Evolutionary conservation across 30 jellyfish, hydroid and myxozoan genomes (phyloP), one percentile per base, ranked within the genome.

Genomic region (Nemopilema nomurai): DNA sequence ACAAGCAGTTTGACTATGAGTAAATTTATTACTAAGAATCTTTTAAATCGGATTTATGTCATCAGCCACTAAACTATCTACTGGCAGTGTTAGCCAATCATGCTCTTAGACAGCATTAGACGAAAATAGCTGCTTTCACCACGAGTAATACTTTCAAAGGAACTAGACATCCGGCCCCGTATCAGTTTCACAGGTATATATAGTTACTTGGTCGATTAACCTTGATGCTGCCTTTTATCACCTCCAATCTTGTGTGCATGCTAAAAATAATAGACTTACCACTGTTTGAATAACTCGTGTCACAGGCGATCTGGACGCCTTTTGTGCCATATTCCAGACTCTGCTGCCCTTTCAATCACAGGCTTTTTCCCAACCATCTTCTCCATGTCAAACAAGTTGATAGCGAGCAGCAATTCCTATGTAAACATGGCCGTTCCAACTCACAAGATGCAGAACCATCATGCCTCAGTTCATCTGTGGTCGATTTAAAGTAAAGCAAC

Each of bases 181-280:
- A 73, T 73, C 83, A 73, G 22, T 28, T 73, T 73, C 83, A 41
- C 4, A 3, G 49, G 83, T 67, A 66, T 73, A 73, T 73, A 31
- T 73, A 41, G 83, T 73, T 73, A 73, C 83, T 73, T 41, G 83
- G 83, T 73, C 83, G 24, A 19, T 73, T 20, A 70, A 21, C 53
- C 70, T 73, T 73, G 83, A 73, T 73, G 83, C 53, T 73, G 83
- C 53, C 83, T 73, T 33, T 73, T 73, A 73, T 49, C 83, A 73
- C 83, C 70, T 73, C 28, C 13, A 73, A 41, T 41, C 57, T 41
- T 41, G 57, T 41, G 57, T 41, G 70, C 25, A 31, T 67, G 51
- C 83, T 73, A 41, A 73, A 73, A 73, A 25, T 53, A 65, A 53
- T 26, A 51, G 77, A 16, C 62, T 21, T 51, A 68, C 62, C 57